Evolutionary conservation across 2,888 invertebrate species (phyloP), one percentile per base, ranked within the genome.

Genomic region (Philaethria dido): DNA sequence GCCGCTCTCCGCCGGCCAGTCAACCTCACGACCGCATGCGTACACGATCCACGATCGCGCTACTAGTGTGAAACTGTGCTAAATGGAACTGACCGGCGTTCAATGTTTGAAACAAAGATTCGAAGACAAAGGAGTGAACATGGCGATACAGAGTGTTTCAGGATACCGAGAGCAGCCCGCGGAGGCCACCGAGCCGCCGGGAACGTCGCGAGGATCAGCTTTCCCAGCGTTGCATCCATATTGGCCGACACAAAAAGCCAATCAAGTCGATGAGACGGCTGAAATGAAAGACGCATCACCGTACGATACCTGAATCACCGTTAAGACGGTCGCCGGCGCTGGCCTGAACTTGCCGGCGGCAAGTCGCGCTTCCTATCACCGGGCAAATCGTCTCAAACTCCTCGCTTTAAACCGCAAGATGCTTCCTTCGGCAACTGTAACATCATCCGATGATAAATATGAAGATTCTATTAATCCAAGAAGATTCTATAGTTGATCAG

Each of bases 201-300:
- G 95, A 81, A 93, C 94, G 71, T 94, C 95, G 72, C 93, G n/a
- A n/a, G 95, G 77, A 95, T 96, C 80, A 96, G 95, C 88, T 98
- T 98, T n/a, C n/a, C n/a, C 93, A 97, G 97, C 88, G 98, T 98
- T 75, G 97, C 98, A 6, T 97, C 98, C 0, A 94, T 98, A 73
- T 89, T 98, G 74, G 95, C 97, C 18, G 98, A 98, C 79, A 96
- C 98, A n/a, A 29, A 95, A 97, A 83, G 94, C 94, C 2, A 93
- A 89, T 66, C 93, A 93, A 66, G 86, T 77, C 22, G 85, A 92
- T 70, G 88, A 88, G 68, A 88, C 90, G 22, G 86, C 92, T 36
- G 89, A 93, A 75, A 92, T 93, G 73, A 84, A 55, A 87, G 93
- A 54, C n/a, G n/a, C 93, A 94, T 62, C 92, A 93, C 69, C 85